phyloP scores from a whole-genome alignment of 2,888 invertebrate species.

The Cryptus viduatorius region DNA sequence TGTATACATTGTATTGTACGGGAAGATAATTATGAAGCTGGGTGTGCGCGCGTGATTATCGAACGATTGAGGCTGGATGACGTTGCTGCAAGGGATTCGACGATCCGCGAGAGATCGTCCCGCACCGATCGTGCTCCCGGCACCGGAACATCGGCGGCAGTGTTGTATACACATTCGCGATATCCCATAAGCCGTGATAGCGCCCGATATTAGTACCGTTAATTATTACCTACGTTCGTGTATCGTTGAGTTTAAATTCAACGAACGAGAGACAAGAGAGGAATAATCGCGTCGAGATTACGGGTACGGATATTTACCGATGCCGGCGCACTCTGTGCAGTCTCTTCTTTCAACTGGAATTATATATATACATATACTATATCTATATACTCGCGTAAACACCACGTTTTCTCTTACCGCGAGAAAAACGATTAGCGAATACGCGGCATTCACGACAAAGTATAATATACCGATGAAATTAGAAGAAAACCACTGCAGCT shows the following conservation, averaged over 20 bases:
- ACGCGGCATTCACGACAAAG: slow-evolving; percentile 27
- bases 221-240: slow-evolving; percentile 50
- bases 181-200: slow-evolving; percentile 16
- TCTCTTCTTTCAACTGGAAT: neutral
- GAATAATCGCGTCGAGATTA: slow-evolving; percentile 44
- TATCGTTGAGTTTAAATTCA: slow-evolving; percentile 35
- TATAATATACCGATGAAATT: slow-evolving; percentile 42
- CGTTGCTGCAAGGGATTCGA: slow-evolving; percentile 23
- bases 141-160: slow-evolving; percentile 33
- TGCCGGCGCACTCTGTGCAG: neutral
- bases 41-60: slow-evolving; percentile 45
- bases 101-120: slow-evolving; percentile 24
- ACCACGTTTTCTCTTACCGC: neutral
- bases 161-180: slow-evolving; percentile 24
- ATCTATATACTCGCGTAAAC: neutral
- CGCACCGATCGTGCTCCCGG: slow-evolving; percentile 14
- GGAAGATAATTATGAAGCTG: slow-evolving; percentile 46
- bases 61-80: slow-evolving; percentile 58
- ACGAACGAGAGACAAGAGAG: slow-evolving; percentile 19
- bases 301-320: slow-evolving; percentile 32
- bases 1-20: slow-evolving; percentile 3
- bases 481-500: slow-evolving; percentile 56
- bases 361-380: neutral
- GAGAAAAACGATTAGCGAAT: slow-evolving; percentile 52
- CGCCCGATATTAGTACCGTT: slow-evolving; percentile 54